Conservation (phyloP, 2,888 invertebrate genomes). For the Eupelmus urozonus region DNA sequence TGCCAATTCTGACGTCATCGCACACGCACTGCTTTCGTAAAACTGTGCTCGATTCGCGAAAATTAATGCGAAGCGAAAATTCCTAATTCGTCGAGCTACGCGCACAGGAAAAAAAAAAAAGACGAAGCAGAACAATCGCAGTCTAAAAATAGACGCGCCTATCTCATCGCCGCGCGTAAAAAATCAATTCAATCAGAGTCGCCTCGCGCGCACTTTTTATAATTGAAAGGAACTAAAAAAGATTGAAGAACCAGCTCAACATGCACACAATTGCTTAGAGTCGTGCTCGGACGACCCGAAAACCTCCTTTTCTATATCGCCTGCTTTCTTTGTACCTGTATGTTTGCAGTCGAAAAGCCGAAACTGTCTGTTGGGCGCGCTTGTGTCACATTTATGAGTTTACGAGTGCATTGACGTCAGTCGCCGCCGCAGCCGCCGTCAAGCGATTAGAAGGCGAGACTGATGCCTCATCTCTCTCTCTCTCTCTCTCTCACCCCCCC, state of each 20-base stretch:
- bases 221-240: neutral
- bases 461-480: no score
- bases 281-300: neutral
- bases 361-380: no score
- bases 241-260: neutral
- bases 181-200: constrained; percentile 31
- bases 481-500: no score
- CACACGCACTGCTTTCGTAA: neutral
- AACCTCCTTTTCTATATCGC: constrained; percentile 7
- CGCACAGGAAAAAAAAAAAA: neutral
- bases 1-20: neutral
- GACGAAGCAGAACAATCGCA: neutral
- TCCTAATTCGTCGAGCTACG: neutral
- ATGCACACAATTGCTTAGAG: neutral
- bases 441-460: constrained; percentile 36
- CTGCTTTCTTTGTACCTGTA: neutral
- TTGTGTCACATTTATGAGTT: constrained; percentile 48
- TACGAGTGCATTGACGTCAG: constrained; percentile 57
- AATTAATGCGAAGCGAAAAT: neutral
- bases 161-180: neutral
- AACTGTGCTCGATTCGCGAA: constrained; percentile 7
- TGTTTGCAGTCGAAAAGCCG: no score
- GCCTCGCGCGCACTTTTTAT: neutral
- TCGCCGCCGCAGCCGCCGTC: no score
- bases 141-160: constrained; percentile 17